phyloP scores from a whole-genome alignment of 2,797 vertebrate species.

The Rhincodon typus region DNA sequence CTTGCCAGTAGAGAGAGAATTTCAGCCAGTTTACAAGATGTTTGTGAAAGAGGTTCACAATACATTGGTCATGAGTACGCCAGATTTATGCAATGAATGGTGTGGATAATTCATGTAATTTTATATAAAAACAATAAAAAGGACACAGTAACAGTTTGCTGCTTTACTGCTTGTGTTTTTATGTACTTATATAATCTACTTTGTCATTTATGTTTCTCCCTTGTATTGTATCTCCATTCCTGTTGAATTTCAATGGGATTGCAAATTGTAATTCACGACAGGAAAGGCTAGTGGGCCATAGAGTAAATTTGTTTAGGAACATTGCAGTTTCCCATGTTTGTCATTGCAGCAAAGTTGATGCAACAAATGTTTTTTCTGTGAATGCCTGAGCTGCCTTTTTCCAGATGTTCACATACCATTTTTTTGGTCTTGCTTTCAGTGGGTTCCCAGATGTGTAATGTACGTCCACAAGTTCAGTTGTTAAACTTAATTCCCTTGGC shows the following conservation, averaged over 20 bases:
- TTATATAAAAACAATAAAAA: conserved; percentile 29
- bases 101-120: conserved; percentile 28
- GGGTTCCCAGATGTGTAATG: background rate
- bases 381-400: background rate
- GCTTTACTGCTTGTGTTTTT: conserved; percentile 16
- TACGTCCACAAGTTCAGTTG: background rate
- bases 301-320: background rate
- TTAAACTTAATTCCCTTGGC: background rate
- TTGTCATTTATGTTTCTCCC: background rate
- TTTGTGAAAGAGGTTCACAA: background rate
- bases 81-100: background rate
- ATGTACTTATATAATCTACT: background rate
- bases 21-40: background rate
- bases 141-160: background rate
- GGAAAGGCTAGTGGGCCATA: background rate
- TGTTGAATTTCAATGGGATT: background rate
- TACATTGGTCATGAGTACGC: background rate
- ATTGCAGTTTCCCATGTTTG: background rate
- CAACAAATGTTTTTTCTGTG: background rate
- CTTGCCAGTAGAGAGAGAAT: background rate
- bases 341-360: background rate
- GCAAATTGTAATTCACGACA: background rate
- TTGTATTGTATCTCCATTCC: background rate
- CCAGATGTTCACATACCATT: background rate
- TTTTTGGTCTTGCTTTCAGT: background rate